Percentiles rank a stretch among this genome's conserved stretches.
phyloP scores from a whole-genome alignment of 2,113 vertebrate species.

The Eublepharis macularius region DNA sequence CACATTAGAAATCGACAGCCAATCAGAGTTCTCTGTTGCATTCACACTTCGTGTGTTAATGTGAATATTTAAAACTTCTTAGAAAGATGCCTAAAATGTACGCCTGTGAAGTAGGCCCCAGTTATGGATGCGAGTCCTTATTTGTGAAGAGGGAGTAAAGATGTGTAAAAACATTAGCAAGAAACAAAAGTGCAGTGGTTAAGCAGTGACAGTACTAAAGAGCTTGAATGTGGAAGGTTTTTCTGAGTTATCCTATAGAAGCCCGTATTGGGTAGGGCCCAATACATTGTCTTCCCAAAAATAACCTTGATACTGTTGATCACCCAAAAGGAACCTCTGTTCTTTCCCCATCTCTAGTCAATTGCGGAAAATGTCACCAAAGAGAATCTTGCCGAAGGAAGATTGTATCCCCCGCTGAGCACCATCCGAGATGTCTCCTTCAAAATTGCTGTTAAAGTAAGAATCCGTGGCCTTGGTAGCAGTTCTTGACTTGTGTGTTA shows the following conservation, averaged over 20 bases:
- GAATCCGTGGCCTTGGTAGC: constrained; percentile 25
- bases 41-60: neutral
- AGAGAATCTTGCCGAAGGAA: constrained; percentile 89
- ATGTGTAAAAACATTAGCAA: neutral
- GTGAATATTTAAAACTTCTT: neutral
- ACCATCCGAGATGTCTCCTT: constrained; percentile 94
- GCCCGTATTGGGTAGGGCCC: neutral
- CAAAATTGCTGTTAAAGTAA: constrained; percentile 93
- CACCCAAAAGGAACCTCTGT: neutral
- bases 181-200: too few relatives aligned
- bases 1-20: too few relatives aligned
- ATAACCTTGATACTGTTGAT: fast-evolving
- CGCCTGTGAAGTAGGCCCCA: too few relatives aligned
- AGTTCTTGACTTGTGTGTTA: neutral
- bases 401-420: constrained; percentile 91
- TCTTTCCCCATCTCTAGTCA: constrained; percentile 68
- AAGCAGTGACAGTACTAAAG: neutral
- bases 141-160: neutral
- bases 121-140: too few relatives aligned
- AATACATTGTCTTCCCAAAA: too few relatives aligned
- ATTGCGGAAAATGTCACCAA: constrained; percentile 92
- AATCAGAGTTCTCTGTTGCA: neutral
- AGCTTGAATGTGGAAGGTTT: neutral
- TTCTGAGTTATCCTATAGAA: neutral
- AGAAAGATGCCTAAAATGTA: too few relatives aligned